Base-by-base conservation (phyloP, 2,797 vertebrate genomes). In the Dromococcyx pavoninus region DNA sequence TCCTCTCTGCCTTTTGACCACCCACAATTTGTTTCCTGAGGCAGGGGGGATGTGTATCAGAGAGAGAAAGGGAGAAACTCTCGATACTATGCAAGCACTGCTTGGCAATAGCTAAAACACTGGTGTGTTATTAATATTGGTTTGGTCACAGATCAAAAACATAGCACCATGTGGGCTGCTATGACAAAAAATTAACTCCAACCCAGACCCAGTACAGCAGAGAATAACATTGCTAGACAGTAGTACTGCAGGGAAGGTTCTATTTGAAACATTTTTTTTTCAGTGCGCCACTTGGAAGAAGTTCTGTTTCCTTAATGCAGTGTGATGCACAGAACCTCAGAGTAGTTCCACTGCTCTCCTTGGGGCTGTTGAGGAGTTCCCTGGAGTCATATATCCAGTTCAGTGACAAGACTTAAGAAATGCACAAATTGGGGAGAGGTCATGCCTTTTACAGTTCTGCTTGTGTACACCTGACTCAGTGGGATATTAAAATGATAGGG, bases 21-120 rank as follows among this genome's bases (percentile, higher is more conserved):
- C 13, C 10, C 18, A 27, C 30, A 44, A 0, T 0, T 1, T 62
- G 1, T 69, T 72, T 72, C 22, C 32, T 79, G 32, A 30, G 18
- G 18, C 8, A 3, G 8, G 39, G 39, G 41, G n/a, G n/a, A n/a
- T n/a, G n/a, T n/a, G n/a, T n/a, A 10, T 58, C 41, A 51, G 28
- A 65, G 56, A 57, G 56, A 39, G 24, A 74, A 81, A 53, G 35
- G 43, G 24, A 41, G 57, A 86, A 84, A 13, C 10, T 25, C 39
- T 51, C 57, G 22, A 17, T 92, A 25, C 27, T 74, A 3, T 56
- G 53, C 51, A 39, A 60, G 35, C 4, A 22, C 30, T 60, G 39
- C 22, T 75, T 41, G 81, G 41, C 50, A 61, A 51, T 22, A 67
- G 41, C 32, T 64, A 17, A 39, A 91, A 43, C 2, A 2, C 2